Conservation (phyloP, 2,888 invertebrate species). For the Oscheius onirici region DNA sequence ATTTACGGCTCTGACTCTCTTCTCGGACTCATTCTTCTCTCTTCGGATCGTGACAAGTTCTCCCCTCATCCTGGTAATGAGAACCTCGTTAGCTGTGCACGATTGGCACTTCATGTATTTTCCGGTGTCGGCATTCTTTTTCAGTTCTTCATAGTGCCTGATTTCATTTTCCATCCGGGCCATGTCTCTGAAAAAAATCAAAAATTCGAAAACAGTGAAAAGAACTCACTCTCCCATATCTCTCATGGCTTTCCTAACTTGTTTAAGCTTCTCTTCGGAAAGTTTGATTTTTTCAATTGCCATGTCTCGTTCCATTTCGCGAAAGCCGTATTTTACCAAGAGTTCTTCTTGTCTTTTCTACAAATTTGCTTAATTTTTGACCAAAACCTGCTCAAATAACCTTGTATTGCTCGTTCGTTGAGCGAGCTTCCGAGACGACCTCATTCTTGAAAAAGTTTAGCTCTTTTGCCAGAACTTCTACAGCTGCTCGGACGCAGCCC, state of each 20-base stretch:
- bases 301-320: slow-evolving; percentile 12
- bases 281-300: background rate
- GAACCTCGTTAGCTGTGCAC: background rate
- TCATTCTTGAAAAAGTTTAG: slow-evolving; percentile 18
- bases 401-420: background rate
- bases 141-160: background rate
- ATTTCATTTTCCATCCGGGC: slow-evolving; percentile 2
- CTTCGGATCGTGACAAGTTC: background rate
- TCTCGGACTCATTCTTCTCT: background rate
- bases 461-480: background rate
- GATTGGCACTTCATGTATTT: slow-evolving; percentile 7
- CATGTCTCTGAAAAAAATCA: background rate
- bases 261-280: background rate
- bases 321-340: background rate
- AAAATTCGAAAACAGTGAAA: background rate
- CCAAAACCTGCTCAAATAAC: background rate
- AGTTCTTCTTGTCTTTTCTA: slow-evolving; percentile 10
- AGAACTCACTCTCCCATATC: slow-evolving; percentile 7
- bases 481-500: background rate
- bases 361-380: background rate
- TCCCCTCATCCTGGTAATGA: background rate
- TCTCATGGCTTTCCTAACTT: background rate
- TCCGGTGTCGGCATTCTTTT: background rate
- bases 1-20: background rate
- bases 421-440: slow-evolving; percentile 2